A percentile compares a stretch with the other conserved stretches of the same genome.
Evolutionary conservation across 2,113 vertebrate species (phyloP).

Genomic region (Mormoops blainvillei): DNA sequence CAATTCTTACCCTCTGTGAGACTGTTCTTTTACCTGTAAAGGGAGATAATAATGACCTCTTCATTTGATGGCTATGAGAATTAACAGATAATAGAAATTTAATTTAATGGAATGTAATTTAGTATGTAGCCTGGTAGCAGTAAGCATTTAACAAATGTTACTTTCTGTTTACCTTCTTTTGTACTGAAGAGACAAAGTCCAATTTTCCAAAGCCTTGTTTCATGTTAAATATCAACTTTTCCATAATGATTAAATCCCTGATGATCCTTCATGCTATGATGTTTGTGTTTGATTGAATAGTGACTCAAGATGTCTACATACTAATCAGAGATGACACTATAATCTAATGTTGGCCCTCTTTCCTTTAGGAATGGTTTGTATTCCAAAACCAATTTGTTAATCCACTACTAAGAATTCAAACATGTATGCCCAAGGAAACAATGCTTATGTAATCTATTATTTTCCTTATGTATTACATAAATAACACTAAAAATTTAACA

Average conservation of each 20-base stretch:
- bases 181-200: slow-evolving; percentile 20
- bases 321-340: not conserved
- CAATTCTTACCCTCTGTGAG: not conserved
- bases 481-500: not conserved
- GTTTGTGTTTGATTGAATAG: slow-evolving; percentile 36
- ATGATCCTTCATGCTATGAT: slow-evolving; percentile 12
- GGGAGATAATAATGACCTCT: not conserved
- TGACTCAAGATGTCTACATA: not conserved
- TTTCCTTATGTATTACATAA: not conserved
- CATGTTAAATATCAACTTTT: slow-evolving; percentile 57
- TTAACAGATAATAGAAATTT: not conserved
- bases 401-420: not conserved
- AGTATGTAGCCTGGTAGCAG: not conserved
- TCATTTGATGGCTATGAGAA: not conserved
- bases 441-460: not conserved
- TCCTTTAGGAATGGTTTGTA: not conserved
- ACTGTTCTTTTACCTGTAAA: not conserved
- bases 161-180: slow-evolving; percentile 11
- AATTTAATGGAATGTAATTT: not conserved
- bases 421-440: not conserved
- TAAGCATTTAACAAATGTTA: not conserved
- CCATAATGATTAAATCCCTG: slow-evolving; percentile 42
- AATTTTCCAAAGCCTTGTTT: not conserved
- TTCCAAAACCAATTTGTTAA: slow-evolving; percentile 9
- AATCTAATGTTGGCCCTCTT: not conserved